These are phyloP conservation scores for Pachymerium ferrugineum DNA, from an alignment of 2,888 invertebrate genomes.

Conservation along the genomic window DNA sequence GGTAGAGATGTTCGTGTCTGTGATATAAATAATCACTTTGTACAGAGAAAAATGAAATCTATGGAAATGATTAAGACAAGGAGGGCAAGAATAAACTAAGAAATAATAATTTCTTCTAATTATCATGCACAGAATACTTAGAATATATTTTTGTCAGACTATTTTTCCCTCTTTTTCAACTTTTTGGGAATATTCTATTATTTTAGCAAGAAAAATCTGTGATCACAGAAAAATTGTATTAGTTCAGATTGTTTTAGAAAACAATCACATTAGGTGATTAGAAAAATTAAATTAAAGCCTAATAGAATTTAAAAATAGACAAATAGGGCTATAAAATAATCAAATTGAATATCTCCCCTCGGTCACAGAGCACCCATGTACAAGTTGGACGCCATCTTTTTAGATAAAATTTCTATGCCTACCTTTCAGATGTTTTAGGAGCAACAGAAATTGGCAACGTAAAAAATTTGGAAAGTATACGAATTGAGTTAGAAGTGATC, in stretches of 20 bases:
- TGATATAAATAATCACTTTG: not conserved
- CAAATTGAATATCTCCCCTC: not conserved
- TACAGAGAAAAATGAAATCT: not conserved
- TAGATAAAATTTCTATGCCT: not conserved
- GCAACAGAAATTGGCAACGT: not conserved
- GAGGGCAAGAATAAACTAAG: not conserved
- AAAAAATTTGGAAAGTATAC: not conserved
- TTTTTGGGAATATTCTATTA: not conserved
- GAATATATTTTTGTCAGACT: conserved; percentile 12
- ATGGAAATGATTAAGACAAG: not conserved
- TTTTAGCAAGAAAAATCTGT: conserved; percentile 1
- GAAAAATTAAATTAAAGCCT: not conserved
- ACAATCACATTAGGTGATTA: not conserved
- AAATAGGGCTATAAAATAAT: not conserved
- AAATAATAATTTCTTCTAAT: not conserved
- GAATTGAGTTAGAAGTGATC: no score
- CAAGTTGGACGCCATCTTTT: not conserved
- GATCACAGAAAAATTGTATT: no score
- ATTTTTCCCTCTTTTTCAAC: not conserved
- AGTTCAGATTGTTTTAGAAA: no score
- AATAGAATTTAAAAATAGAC: not conserved
- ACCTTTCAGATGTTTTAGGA: not conserved
- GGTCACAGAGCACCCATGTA: conserved; percentile 22
- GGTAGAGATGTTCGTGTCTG: not conserved
- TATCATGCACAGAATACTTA: not conserved